A percentile compares a stretch with the other conserved stretches of the same genome.
phyloP scores from a whole-genome alignment of 2,113 vertebrate species.

The Ptyas mucosa region DNA sequence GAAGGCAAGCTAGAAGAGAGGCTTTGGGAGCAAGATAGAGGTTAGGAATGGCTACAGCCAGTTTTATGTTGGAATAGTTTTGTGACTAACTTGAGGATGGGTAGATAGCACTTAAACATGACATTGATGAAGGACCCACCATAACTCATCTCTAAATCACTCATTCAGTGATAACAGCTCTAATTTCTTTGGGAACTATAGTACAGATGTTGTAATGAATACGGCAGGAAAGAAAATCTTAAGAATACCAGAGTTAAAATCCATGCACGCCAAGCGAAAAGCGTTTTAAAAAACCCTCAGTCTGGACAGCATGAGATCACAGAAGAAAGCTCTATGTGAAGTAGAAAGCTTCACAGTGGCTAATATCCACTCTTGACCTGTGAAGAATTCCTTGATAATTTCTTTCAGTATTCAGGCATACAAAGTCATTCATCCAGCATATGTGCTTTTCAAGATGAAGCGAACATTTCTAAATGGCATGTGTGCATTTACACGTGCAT shows the following conservation, averaged over 20 bases:
- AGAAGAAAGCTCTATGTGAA: too few relatives aligned
- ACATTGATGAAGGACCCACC: background rate
- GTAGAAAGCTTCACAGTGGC: background rate
- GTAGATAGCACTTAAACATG: background rate
- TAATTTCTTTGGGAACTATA: conserved; percentile 12
- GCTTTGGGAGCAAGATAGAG: background rate
- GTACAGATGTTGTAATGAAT: conserved; percentile 11
- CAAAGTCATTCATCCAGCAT: background rate
- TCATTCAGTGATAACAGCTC: conserved; percentile 13
- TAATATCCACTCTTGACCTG: background rate
- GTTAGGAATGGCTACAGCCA: background rate
- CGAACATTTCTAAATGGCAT: background rate
- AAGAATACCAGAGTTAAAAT: background rate
- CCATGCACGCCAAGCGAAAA: background rate
- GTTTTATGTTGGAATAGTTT: background rate
- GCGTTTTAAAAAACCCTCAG: background rate
- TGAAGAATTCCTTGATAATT: background rate
- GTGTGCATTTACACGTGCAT: background rate
- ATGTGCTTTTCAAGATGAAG: background rate
- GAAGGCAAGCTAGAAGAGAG: background rate
- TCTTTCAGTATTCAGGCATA: background rate
- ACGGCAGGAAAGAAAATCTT: conserved; percentile 7
- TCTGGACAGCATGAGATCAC: background rate
- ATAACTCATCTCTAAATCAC: background rate
- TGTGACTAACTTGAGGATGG: background rate